Percentiles rank a stretch among this genome's conserved stretches.
Evolutionary conservation across 92 coral and sea anemone species (phyloP).

Genomic region (Phymanthus crucifer): DNA sequence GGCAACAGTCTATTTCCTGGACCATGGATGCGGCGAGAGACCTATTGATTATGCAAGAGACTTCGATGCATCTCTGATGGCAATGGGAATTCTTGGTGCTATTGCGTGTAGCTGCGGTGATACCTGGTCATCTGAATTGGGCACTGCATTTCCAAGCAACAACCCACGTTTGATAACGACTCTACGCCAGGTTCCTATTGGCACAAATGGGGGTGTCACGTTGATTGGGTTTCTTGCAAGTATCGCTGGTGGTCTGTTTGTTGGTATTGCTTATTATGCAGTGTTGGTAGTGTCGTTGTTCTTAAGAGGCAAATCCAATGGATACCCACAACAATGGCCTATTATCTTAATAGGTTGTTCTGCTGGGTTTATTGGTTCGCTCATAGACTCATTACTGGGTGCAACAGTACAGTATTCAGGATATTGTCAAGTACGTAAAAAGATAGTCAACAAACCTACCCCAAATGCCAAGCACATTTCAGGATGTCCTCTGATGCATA

Average conservation of each 20-base stretch:
- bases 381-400: slow-evolving; percentile 87
- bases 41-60: slow-evolving; percentile 94
- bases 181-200: slow-evolving; percentile 83
- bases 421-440: slow-evolving; percentile 74
- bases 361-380: slow-evolving; percentile 89
- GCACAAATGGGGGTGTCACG: slow-evolving; percentile 98
- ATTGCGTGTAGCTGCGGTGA: slow-evolving; percentile 97
- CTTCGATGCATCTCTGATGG: slow-evolving; percentile 84
- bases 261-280: slow-evolving; percentile 78
- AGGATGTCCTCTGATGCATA: slow-evolving; percentile 77
- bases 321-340: slow-evolving; percentile 93
- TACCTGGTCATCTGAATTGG: slow-evolving; percentile 99
- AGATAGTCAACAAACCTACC: slow-evolving; percentile 78
- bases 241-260: slow-evolving; percentile 74
- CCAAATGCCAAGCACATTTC: slow-evolving; percentile 75
- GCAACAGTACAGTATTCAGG: slow-evolving; percentile 97
- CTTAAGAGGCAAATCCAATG: slow-evolving; percentile 39
- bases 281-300: slow-evolving; percentile 55
- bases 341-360: slow-evolving; percentile 79
- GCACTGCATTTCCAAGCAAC: slow-evolving; percentile 71
- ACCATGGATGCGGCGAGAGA: slow-evolving; percentile 89
- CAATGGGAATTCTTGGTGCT: slow-evolving; percentile 84
- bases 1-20: slow-evolving; percentile 70
- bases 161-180: slow-evolving; percentile 86
- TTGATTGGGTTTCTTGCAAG: slow-evolving; percentile 81